Evolutionary conservation across 2,888 invertebrate species (phyloP).

Genomic region (Ectemnius continuus): DNA sequence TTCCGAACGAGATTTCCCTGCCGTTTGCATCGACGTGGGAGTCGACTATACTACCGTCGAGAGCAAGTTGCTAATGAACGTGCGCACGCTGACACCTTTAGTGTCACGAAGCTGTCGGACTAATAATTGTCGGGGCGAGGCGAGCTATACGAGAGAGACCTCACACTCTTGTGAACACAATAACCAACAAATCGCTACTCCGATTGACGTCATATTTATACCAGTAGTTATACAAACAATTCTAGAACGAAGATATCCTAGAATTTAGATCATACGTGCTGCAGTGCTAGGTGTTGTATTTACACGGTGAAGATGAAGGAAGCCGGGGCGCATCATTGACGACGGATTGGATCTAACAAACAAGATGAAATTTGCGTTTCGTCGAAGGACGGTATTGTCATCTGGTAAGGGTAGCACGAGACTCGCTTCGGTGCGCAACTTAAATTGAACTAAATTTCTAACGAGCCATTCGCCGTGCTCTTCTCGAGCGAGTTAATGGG

Average conservation of each 20-base stretch:
- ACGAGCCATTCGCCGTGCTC: slow-evolving; percentile 19
- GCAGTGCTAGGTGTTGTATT: no score
- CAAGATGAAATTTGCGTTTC: slow-evolving; percentile 34
- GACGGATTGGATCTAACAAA: slow-evolving; percentile 12
- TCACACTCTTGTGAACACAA: no score
- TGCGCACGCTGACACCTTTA: slow-evolving; percentile 5
- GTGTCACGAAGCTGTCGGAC: neutral
- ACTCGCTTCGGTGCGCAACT: slow-evolving; percentile 34
- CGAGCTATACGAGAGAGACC: no score
- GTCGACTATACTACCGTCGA: neutral
- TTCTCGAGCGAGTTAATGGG: neutral
- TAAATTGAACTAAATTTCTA: slow-evolving; percentile 54
- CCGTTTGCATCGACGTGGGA: neutral
- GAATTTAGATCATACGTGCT: no score
- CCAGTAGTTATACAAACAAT: no score
- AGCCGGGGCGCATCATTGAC: neutral
- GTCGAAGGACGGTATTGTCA: slow-evolving; percentile 32
- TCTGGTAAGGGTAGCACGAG: slow-evolving; percentile 25
- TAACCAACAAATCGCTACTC: no score
- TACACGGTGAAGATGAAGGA: neutral
- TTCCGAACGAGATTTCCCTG: neutral
- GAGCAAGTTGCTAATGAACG: neutral
- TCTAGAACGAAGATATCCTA: no score
- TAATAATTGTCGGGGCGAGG: neutral
- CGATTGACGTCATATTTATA: no score